Base-by-base conservation (phyloP, 1,140 invertebrate species). In the Melanaphis sacchari region DNA sequence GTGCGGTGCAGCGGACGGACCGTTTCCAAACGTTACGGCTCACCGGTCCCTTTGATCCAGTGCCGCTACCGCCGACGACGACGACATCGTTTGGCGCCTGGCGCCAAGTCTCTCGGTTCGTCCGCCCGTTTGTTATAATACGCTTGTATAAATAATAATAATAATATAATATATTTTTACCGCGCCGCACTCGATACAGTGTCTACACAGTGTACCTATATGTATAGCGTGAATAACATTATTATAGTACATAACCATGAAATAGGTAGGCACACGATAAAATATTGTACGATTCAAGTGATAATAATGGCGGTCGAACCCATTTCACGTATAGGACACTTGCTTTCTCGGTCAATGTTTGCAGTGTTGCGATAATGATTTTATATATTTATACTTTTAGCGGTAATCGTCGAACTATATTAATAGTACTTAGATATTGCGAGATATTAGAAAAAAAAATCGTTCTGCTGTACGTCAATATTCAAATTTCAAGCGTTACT, bases 11-110 rank as follows among this genome's bases (percentile, higher is more conserved):
- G 41, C 90, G 49, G 88, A 89, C 90, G 38, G 40, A 81, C 40
- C 90, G 90, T 91, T 91, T 76, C 66, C 66, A 91, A 91, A 54
- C 91, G 91, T 92, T 40, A 52, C 91, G 91, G 76, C 91, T 92
- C 76, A 84, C 43, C 91, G 43, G 91, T 92, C 38, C 66, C 91
- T 92, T 92, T 92, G 91, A 92, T 84, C 66, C 66, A 7, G 38
- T 18, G 91, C 91, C 91, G 81, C 66, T 36, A 36, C n/a, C 76
- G 81, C 31, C 91, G 43, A 40, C 49, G 40, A 41, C 26, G 59
- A 76, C 59, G 59, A 76, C 59, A 76, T 76, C 49, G 88, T 54
- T 52, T 59, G 52, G 76, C 91, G 91, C 76, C 76, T 52, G 91
- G 91, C 91, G 91, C 91, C 91, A 92, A 38, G 76, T 59, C 52